phyloP scores from a whole-genome alignment of 2,113 vertebrate species.

The Malurus alboscapulatus region DNA sequence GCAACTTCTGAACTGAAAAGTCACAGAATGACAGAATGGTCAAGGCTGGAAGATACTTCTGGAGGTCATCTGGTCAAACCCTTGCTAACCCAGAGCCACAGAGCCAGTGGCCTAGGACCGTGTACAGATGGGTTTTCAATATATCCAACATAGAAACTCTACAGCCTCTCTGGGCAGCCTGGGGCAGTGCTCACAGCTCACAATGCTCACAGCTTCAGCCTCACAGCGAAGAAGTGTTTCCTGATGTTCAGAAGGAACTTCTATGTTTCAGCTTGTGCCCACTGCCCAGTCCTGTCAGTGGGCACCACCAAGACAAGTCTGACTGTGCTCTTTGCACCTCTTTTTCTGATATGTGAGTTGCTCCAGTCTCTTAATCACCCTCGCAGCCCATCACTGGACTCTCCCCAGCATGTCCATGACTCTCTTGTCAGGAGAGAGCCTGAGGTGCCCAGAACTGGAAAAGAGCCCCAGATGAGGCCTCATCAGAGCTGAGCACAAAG shows the following conservation, averaged over 20 bases:
- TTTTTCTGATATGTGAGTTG: neutral
- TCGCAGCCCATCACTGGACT: rapidly evolving
- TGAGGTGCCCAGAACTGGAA: neutral
- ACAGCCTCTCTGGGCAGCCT: neutral
- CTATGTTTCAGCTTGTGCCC: neutral
- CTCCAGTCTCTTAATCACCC: neutral
- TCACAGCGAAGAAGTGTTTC: neutral
- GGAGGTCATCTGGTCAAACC: neutral
- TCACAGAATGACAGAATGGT: neutral
- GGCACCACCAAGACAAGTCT: neutral
- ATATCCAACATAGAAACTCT: neutral
- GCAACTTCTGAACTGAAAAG: neutral
- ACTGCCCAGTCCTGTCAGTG: neutral
- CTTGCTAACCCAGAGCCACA: neutral
- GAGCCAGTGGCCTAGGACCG: neutral
- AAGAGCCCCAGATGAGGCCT: rapidly evolving
- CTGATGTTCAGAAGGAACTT: neutral
- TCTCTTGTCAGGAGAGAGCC: too few relatives aligned
- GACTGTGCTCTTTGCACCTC: neutral
- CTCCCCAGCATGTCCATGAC: neutral
- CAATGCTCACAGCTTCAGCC: neutral
- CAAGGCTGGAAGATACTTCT: neutral
- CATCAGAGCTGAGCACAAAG: neutral
- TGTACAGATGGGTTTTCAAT: neutral
- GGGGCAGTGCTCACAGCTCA: neutral